Conservation (phyloP, 2,888 invertebrate species). For the Latrodectus elegans region DNA sequence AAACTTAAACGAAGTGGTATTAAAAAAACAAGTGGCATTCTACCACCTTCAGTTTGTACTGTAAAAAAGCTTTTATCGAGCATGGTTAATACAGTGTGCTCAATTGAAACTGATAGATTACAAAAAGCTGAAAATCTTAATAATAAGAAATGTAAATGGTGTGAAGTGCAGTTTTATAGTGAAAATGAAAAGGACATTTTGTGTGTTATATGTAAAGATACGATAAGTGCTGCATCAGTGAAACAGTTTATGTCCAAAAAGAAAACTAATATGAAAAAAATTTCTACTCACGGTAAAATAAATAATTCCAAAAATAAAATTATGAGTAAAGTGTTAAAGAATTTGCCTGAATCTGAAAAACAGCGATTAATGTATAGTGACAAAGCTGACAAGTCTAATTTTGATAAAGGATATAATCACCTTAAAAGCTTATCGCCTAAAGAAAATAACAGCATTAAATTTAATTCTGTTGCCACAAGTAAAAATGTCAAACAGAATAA, state of each 20-base stretch:
- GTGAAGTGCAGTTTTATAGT: not conserved
- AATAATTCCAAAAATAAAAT: constrained; percentile 9
- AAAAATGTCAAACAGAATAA: not conserved
- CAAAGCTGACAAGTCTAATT: not conserved
- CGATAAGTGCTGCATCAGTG: not conserved
- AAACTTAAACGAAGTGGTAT: not conserved
- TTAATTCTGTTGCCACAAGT: not conserved
- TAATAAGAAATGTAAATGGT: constrained; percentile 34
- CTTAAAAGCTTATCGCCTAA: constrained; percentile 14
- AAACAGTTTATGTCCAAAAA: not conserved
- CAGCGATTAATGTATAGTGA: constrained; percentile 27
- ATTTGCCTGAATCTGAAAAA: constrained; percentile 29
- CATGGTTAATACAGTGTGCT: constrained; percentile 36
- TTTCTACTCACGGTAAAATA: not conserved
- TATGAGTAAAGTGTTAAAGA: constrained; percentile 22
- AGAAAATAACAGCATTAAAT: not conserved
- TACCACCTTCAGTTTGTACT: not conserved
- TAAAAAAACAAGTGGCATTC: not conserved
- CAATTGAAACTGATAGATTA: not conserved
- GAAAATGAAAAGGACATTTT: not conserved
- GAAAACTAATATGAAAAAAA: not conserved
- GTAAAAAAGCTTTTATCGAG: constrained; percentile 12
- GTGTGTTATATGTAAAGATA: constrained; percentile 48
- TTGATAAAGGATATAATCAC: constrained; percentile 30
- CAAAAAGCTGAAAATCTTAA: not conserved